Evolutionary conservation across 2,888 invertebrate genomes (phyloP).

Genomic region (Ophioninae sp.): DNA sequence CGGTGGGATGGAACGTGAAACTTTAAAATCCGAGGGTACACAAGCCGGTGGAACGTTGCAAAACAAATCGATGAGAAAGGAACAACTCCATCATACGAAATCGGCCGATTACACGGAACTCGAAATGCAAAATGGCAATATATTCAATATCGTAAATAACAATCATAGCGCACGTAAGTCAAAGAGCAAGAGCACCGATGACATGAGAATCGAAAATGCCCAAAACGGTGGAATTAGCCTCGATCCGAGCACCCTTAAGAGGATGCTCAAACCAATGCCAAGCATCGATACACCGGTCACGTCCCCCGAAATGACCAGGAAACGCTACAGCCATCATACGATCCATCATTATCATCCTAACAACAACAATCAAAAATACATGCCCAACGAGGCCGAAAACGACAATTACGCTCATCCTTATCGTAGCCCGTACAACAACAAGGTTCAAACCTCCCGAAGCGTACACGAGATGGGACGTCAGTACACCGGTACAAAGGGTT

Average conservation of each 20-base stretch:
- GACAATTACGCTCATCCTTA: conserved; percentile 78
- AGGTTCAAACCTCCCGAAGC: conserved; percentile 83
- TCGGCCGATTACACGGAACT: conserved; percentile 83
- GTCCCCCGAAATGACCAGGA: conserved; percentile 94
- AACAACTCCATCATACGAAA: conserved; percentile 80
- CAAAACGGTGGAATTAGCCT: conserved; percentile 82
- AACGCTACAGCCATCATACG: conserved; percentile 86
- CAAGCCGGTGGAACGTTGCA: conserved; percentile 90
- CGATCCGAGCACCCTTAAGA: conserved; percentile 93
- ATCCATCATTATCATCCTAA: conserved; percentile 80
- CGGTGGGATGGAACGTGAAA: conserved; percentile 80
- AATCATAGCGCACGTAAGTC: conserved; percentile 84
- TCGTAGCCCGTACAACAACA: conserved; percentile 77
- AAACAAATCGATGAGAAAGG: conserved; percentile 75
- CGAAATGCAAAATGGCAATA: conserved; percentile 80
- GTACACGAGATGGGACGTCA: conserved; percentile 87
- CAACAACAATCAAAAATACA: conserved; percentile 83
- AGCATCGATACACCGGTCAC: conserved; percentile 94
- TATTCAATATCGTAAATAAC: conserved; percentile 80
- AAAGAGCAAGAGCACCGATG: conserved; percentile 95
- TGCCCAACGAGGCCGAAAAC: conserved; percentile 81
- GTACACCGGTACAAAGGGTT: conserved; percentile 74
- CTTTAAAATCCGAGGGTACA: conserved; percentile 89
- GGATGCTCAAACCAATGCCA: conserved; percentile 97
- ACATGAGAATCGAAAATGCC: conserved; percentile 85